Evolutionary conservation across 2,888 invertebrate species (phyloP).

Genomic region (Conomelus anceps): DNA sequence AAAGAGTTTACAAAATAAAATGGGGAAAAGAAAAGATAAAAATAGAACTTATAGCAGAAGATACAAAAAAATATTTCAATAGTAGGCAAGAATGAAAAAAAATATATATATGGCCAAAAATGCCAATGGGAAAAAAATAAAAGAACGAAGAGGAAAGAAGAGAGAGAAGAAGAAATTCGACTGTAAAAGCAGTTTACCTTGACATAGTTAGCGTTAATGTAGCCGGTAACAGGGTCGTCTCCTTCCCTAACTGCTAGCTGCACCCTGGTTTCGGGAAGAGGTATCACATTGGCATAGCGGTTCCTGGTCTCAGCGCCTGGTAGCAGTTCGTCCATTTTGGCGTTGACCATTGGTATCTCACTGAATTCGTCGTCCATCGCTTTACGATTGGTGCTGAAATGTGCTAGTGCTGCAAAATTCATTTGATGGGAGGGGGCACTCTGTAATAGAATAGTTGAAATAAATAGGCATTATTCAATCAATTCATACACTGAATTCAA

Average conservation of each 20-base stretch:
- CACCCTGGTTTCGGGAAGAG: constrained; percentile 84
- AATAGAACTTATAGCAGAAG: too few species aligned
- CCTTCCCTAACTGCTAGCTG: constrained; percentile 59
- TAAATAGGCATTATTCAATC: background rate
- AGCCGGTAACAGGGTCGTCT: constrained; percentile 68
- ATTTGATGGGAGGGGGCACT: constrained; percentile 65
- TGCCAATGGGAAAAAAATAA: too few species aligned
- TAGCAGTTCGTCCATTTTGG: constrained; percentile 74
- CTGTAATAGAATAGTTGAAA: constrained; percentile 37
- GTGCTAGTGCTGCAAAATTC: constrained; percentile 68
- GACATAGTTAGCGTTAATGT: constrained; percentile 90
- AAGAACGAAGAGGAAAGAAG: too few species aligned
- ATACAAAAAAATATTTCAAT: too few species aligned
- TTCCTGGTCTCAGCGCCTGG: constrained; percentile 85
- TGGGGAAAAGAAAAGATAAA: too few species aligned
- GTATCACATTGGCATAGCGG: constrained; percentile 90
- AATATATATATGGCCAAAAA: too few species aligned
- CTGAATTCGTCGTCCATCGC: constrained; percentile 75
- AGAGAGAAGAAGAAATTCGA: too few species aligned
- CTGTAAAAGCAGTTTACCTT: too few species aligned
- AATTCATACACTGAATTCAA: too few species aligned
- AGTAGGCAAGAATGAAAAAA: too few species aligned
- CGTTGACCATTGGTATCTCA: constrained; percentile 70
- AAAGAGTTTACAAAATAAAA: too few species aligned
- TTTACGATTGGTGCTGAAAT: constrained; percentile 55